Evolutionary conservation across 2,797 vertebrate genomes (phyloP), one percentile per base, ranked within the genome.

Genomic region (Pipistrellus pipistrellus): DNA sequence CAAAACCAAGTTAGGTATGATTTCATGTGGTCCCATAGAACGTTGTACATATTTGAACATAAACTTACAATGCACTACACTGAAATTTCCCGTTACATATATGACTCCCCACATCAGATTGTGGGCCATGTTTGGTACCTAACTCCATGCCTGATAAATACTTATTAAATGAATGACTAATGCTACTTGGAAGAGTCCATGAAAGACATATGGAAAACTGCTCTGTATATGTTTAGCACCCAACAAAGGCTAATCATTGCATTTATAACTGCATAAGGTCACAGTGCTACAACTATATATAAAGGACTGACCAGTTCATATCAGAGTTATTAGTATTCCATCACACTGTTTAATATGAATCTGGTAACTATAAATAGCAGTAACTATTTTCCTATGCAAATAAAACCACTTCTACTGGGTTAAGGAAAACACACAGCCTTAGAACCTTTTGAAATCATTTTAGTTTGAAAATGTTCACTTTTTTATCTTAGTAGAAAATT

Each of bases 401-500:
- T 69, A 68, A 94, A 91, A 84, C 23, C 20, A 57, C 59, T 84
- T 78, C 53, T 84, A 48, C 2, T 62, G 18, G 21, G 62, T 46
- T 72, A 77, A 76, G 68, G 46, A 88, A 84, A 85, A 75, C 32
- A 55, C 59, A 59, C 8, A 87, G 64, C 62, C 4, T n/a, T 91
- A 10, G 21, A 59, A 68, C 7, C 62, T 72, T 73, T 68, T 77
- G 14, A 95, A 90, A 78, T 80, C 23, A 90, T 20, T 89, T 88
- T 62, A 84, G 57, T 75, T 92, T 72, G 25, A 87, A 69, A 51
- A 76, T 69, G 91, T 91, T 93, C 7, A 78, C 48, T 83, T 95
- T 93, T 83, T 89, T 14, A 78, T 35, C 51, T 75, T 10, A 90
- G 2, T 10, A 90, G 78, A 32, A 92, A 82, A 83, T 64, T 78